Conservation (phyloP, 2,888 invertebrate genomes). For the Epinotia demarniana region DNA sequence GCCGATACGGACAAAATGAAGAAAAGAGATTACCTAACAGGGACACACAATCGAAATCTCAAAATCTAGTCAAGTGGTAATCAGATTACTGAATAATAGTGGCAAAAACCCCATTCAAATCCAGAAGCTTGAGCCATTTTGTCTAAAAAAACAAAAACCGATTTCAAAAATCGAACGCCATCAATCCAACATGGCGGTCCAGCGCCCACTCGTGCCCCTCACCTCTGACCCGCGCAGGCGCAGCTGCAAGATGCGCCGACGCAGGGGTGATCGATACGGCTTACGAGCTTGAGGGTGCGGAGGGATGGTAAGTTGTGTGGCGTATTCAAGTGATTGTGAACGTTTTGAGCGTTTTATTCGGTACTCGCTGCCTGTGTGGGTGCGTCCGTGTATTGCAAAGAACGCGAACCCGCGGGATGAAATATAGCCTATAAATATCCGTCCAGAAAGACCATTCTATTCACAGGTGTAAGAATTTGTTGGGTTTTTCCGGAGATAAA, state of each 20-base stretch:
- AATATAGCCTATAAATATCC: not conserved
- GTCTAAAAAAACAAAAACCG: not conserved
- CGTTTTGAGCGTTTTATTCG: not conserved
- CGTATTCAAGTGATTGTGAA: conserved; percentile 2
- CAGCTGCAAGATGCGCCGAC: conserved; percentile 65
- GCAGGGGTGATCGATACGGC: conserved; percentile 37
- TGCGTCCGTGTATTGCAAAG: not conserved
- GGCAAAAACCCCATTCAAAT: too few relatives aligned
- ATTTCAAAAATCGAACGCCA: conserved; percentile 50
- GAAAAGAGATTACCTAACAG: too few relatives aligned
- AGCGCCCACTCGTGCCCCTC: conserved; percentile 70
- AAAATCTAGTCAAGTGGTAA: too few relatives aligned
- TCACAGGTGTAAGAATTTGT: not conserved
- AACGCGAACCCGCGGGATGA: not conserved
- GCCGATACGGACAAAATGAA: too few relatives aligned
- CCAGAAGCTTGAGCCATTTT: not conserved
- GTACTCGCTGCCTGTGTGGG: too few relatives aligned
- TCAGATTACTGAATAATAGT: too few relatives aligned
- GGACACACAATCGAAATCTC: too few relatives aligned
- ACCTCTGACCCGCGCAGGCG: conserved; percentile 81
- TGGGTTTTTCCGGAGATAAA: too few relatives aligned
- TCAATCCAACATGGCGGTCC: conserved; percentile 66
- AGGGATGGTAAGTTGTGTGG: conserved; percentile 14
- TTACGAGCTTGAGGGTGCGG: conserved; percentile 27
- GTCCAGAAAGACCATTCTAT: not conserved